phyloP scores from a whole-genome alignment of 2,888 invertebrate species.

The Encarsia formosa region DNA sequence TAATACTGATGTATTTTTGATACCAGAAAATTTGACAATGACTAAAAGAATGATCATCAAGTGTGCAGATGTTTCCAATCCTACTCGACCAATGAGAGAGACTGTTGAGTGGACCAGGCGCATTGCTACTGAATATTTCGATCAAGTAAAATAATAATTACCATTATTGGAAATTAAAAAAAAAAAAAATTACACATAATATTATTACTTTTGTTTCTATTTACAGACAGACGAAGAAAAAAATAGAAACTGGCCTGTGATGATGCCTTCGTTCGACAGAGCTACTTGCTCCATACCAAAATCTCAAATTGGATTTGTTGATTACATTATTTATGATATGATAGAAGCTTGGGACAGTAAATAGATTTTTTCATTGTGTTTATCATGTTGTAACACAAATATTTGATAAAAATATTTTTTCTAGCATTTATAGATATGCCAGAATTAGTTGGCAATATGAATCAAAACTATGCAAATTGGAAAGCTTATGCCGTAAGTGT shows the following conservation, averaged over 20 bases:
- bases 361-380: slow-evolving; percentile 34
- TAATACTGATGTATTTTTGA: slow-evolving; percentile 48
- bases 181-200: background rate
- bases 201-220: background rate
- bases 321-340: slow-evolving; percentile 96
- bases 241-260: slow-evolving; percentile 80
- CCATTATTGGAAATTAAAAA: background rate
- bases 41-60: slow-evolving; percentile 97
- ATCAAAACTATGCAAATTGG: slow-evolving; percentile 86
- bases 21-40: slow-evolving; percentile 78
- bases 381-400: too few relatives aligned
- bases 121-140: slow-evolving; percentile 97
- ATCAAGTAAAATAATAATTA: slow-evolving; percentile 57
- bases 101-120: slow-evolving; percentile 91
- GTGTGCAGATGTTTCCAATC: slow-evolving; percentile 97
- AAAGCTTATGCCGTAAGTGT: slow-evolving; percentile 66
- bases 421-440: slow-evolving; percentile 84
- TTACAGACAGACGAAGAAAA: slow-evolving; percentile 92
- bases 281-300: slow-evolving; percentile 93
- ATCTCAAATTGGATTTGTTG: slow-evolving; percentile 95
- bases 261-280: slow-evolving; percentile 98
- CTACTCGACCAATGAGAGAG: slow-evolving; percentile 77
- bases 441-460: slow-evolving; percentile 78
- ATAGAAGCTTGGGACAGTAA: slow-evolving; percentile 95
- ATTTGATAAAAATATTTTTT: background rate